phyloP scores from a whole-genome alignment of 2,113 vertebrate species.

The Orthonyx spaldingii region DNA sequence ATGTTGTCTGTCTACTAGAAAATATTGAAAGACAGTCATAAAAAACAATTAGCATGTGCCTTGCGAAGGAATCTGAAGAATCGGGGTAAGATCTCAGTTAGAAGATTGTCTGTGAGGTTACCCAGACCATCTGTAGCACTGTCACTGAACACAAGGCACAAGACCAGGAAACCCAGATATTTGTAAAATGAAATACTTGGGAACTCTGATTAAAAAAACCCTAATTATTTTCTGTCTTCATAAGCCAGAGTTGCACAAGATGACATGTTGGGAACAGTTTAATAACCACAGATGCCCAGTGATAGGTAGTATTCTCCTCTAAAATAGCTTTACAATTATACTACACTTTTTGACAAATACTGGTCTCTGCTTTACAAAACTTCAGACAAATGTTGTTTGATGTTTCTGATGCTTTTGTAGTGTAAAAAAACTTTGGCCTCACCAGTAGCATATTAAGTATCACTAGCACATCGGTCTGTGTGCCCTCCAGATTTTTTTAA shows the following conservation, averaged over 20 bases:
- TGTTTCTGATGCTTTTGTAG: neutral
- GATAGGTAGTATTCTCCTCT: conserved; percentile 21
- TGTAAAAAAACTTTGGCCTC: neutral
- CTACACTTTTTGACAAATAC: neutral
- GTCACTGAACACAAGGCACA: conserved; percentile 30
- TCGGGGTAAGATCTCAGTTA: neutral
- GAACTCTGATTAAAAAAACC: neutral
- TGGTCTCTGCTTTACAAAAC: neutral
- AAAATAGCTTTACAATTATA: neutral
- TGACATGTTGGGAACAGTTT: conserved; percentile 15
- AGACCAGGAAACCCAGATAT: conserved; percentile 33
- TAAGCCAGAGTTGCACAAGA: conserved; percentile 3
- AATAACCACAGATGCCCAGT: conserved; percentile 32
- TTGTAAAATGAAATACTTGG: neutral
- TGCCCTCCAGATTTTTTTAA: neutral
- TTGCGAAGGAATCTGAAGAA: neutral
- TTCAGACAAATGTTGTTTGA: neutral
- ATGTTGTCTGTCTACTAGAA: neutral
- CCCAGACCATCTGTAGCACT: conserved; percentile 35
- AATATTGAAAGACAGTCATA: neutral
- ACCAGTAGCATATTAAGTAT: neutral
- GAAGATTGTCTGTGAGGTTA: conserved; percentile 32
- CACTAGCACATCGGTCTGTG: neutral
- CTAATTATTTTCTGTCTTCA: conserved; percentile 33
- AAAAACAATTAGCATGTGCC: neutral